These are phyloP conservation scores for Eulemur macaco DNA, from an alignment of 2,113 vertebrate species.

Conservation along the genomic window DNA sequence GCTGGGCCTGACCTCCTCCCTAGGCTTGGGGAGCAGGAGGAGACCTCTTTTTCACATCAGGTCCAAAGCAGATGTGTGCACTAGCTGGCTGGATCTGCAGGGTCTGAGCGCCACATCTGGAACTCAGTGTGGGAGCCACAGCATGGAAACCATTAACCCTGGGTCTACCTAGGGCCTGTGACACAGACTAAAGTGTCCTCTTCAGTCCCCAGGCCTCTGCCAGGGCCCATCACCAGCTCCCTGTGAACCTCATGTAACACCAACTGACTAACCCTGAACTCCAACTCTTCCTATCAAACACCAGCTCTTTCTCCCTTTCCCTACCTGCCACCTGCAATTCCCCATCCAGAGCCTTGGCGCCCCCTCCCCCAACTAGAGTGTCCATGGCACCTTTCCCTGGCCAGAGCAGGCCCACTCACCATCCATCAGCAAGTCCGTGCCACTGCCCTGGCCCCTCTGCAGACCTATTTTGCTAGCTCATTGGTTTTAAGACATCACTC, in stretches of 20 bases:
- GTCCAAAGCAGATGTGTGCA: constrained; percentile 63
- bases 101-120: constrained; percentile 42
- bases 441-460: neutral
- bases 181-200: neutral
- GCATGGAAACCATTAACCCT: constrained; percentile 53
- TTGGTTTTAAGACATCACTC: neutral
- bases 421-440: neutral
- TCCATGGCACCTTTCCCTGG: neutral
- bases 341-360: neutral
- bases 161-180: neutral
- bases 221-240: neutral
- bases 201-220: neutral
- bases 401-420: neutral
- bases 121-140: constrained; percentile 27
- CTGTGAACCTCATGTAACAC: neutral
- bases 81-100: constrained; percentile 34
- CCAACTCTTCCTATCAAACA: constrained; percentile 1
- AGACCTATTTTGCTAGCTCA: neutral
- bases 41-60: neutral
- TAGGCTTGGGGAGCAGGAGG: neutral
- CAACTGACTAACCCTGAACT: neutral
- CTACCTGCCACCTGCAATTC: neutral
- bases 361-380: neutral
- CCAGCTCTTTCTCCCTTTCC: neutral
- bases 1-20: neutral